Evolutionary conservation across 64 coral and sea anemone species (phyloP), one percentile per base, ranked within the genome.

Genomic region (Montipora cactus): DNA sequence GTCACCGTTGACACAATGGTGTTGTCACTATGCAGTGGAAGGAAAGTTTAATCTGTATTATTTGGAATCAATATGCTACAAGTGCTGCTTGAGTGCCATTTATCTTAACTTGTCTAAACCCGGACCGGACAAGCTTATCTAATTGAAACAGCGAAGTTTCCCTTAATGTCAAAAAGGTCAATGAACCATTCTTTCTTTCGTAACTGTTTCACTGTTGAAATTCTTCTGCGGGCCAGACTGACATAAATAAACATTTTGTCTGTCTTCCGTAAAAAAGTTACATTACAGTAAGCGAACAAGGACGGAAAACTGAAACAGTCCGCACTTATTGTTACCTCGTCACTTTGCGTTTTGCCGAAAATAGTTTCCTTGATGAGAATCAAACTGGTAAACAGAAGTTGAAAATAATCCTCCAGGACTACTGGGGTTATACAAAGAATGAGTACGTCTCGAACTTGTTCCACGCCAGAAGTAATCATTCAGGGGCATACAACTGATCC

Each of bases 321-420:
- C 0, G 50, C 45, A 16, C n/a, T 8, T 45, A n/a, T 21, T 16
- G 68, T 18, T 22, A 10, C 66, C 82, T 8, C 47, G 45, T 48
- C 16, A 21, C 47, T n/a, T 46, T 12, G 45, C 2, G 10, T 48
- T 72, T 45, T 86, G 1, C 45, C 10, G 4, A 47, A 7, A 50
- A 22, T n/a, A 86, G 1, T 22, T 66, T 45, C 18, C 18, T 70
- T 69, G 12, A 25, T 50, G 20, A 71, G 3, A 20, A 8, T 1
- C 47, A 71, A 49, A 50, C 62, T 71, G 19, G 82, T 12, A 51
- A 86, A 86, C 82, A 86, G 81, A 64, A 47, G 46, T 21, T 46
- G 23, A 49, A 50, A 16, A 21, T 23, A 86, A 18, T 71, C 15
- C 44, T 85, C 53, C 53, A 4, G 4, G 82, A 64, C 66, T 46